Evolutionary conservation across 2,113 vertebrate genomes (phyloP), one percentile per base, ranked within the genome.

Genomic region (Irena cyanogastra): DNA sequence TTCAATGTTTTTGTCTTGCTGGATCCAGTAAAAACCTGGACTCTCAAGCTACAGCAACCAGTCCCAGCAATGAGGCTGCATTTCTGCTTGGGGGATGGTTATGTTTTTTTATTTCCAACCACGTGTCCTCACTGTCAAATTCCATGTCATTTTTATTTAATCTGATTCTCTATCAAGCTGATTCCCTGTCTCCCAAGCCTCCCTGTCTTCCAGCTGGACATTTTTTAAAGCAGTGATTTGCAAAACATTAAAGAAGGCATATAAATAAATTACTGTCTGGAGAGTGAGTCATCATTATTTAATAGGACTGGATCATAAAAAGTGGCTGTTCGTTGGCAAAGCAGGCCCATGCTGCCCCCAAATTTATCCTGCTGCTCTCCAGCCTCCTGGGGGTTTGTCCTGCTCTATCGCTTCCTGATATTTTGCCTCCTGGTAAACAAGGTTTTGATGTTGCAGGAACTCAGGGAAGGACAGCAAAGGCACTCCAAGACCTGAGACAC

Each of bases 201-300:
- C 76, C 83, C 76, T 54, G 64, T 90, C 90, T 89, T 96, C 94
- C 93, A 96, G 94, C 83, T 95, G 95, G 90, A 88, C 83, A 75
- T 87, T 94, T 95, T 92, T 91, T 87, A 90, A 90, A 94, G 90
- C 77, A 81, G 71, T 85, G 90, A 94, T 96, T 95, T 96, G 93
- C 94, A 94, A 94, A 96, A 87, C 95, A 88, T 97, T 95, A 96
- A 95, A 95, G 74, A 52, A 94, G 89, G 83, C 89, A 91, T 90
- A 95, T 96, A 95, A 97, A 96, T 97, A 96, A 96, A 93, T 96
- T 94, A 96, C 94, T 92, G 95, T 83, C 93, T 91, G 91, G 76
- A 92, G 86, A 94, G 80, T 90, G 93, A 96, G 93, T 90, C 95
- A 86, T 96, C 92, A 76, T 94, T 95, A 84, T 88, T 96, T 95